Evolutionary conservation across 2,888 invertebrate species (phyloP).

Genomic region (Cantharis flavilabris): DNA sequence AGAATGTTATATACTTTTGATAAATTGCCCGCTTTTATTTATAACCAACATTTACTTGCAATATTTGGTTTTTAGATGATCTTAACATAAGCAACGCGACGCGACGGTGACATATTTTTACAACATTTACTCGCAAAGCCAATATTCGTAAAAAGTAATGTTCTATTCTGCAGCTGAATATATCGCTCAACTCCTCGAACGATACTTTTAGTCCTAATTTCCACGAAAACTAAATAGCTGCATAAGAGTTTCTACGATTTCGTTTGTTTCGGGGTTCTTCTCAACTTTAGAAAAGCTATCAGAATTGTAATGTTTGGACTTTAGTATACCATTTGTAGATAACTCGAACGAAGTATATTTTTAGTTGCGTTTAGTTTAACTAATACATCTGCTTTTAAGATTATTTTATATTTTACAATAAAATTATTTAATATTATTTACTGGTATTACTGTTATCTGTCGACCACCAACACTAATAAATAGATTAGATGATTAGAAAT

Average conservation of each 20-base stretch:
- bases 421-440: too few species aligned
- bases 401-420: too few species aligned
- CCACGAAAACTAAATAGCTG: background rate
- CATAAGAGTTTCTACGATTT: background rate
- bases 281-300: background rate
- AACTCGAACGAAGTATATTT: background rate
- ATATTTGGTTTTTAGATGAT: background rate
- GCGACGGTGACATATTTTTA: background rate
- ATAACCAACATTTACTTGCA: background rate
- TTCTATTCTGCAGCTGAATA: background rate
- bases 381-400: too few species aligned
- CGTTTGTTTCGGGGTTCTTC: background rate
- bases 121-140: background rate
- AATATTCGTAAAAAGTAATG: background rate
- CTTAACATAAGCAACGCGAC: background rate
- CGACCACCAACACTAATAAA: too few species aligned
- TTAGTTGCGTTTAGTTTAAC: background rate
- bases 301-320: background rate
- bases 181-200: background rate
- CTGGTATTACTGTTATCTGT: too few species aligned
- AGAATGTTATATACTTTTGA: background rate
- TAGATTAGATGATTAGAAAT: too few species aligned
- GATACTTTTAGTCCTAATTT: background rate
- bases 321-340: background rate
- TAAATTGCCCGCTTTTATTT: background rate